Evolutionary conservation across 2,797 vertebrate species (phyloP).

Genomic region (Manis pentadactyla): DNA sequence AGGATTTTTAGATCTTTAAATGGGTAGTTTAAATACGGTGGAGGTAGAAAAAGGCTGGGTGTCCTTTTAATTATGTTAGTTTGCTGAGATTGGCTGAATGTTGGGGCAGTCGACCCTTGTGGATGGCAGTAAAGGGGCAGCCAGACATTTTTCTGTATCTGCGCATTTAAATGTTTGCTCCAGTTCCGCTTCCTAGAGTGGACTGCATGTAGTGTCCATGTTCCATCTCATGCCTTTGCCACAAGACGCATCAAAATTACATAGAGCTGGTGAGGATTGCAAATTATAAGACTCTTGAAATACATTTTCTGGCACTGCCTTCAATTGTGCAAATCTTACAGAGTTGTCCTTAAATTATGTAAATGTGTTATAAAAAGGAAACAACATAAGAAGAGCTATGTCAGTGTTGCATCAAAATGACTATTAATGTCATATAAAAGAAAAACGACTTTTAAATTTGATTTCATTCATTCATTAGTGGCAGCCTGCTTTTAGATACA

Average conservation of each 20-base stretch:
- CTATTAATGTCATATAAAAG: constrained; percentile 4
- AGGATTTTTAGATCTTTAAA: background rate
- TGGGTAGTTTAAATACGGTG: background rate
- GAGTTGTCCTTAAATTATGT: constrained; percentile 73
- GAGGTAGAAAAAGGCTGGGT: background rate
- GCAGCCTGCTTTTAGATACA: constrained; percentile 35
- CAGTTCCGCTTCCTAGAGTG: background rate
- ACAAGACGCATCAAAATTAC: background rate
- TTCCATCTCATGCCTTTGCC: background rate
- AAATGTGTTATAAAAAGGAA: constrained; percentile 70
- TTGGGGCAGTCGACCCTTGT: background rate
- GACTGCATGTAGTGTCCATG: rapidly evolving
- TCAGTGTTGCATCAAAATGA: constrained; percentile 62
- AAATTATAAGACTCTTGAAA: constrained; percentile 44
- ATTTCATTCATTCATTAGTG: constrained; percentile 47
- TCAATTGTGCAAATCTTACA: constrained; percentile 22
- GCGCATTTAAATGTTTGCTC: background rate
- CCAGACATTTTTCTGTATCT: background rate
- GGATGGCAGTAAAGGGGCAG: background rate
- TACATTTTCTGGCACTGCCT: constrained; percentile 62
- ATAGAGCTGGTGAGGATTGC: background rate
- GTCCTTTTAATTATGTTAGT: background rate
- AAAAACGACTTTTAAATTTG: constrained; percentile 54
- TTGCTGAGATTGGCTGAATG: background rate
- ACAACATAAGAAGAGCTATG: constrained; percentile 41